Base-by-base conservation (phyloP, 2,797 vertebrate species). In the Moxostoma hubbsi region DNA sequence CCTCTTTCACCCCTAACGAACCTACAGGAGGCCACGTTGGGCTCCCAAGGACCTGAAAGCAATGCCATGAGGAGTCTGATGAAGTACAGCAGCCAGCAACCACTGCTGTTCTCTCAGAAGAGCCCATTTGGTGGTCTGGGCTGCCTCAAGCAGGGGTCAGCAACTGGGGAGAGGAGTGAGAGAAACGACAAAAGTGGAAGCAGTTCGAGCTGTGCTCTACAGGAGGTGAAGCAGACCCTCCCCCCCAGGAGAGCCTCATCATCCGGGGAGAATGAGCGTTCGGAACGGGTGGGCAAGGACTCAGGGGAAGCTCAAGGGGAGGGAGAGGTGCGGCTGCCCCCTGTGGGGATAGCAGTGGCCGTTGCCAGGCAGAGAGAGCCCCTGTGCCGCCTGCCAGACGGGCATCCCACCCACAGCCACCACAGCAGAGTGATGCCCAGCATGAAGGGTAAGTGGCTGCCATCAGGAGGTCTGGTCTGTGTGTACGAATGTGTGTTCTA, bases 41-140 rank as follows among this genome's bases (percentile, higher is more conserved):
- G 63, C 77, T 73, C 85, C 16, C 61, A 82, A 1, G 91, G 95
- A 0, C 92, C 92, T 0, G 96, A 98, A 82, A 94, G 94, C 46
- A 97, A 95, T 0, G 96, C 97, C 91, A 99, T 99, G 95, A 98
- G 97, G 87, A 97, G 92, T 88, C 89, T 99, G 57, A 95, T 99
- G 85, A 97, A 97, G 84, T 99, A 99, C 92, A 97, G 97, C 90
- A 96, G 93, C 89, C 97, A 97, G 90, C 94, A 94, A 92, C 96
- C 55, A 85, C 90, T 93, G 93, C 85, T 93, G 69, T 88, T 95
- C n/a, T 94, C 96, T 47, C 97, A 97, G 89, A 94, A 95, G 86
- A 94, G 95, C 7, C 95, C 96, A 9, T 94, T 97, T n/a, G 90
- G 96, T 83, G 95, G 96, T 80, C 90, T 98, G 85, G 95, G 94